phyloP scores from a whole-genome alignment of 2,888 invertebrate genomes.

The Coelinius sp. region DNA sequence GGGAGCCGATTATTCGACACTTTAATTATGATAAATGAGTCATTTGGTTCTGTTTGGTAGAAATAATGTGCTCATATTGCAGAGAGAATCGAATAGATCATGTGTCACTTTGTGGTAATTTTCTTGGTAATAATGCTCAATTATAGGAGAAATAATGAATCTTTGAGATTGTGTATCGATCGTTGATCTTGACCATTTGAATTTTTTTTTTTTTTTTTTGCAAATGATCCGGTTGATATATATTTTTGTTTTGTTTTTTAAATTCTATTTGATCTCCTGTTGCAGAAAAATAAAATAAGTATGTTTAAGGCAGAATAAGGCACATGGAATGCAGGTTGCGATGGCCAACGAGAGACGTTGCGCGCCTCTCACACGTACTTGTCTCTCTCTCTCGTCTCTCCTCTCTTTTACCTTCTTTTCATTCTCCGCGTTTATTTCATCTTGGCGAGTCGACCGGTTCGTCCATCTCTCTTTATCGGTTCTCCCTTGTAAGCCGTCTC shows the following conservation, averaged over 20 bases:
- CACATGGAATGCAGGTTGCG: slow-evolving; percentile 38
- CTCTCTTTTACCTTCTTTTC: slow-evolving; percentile 42
- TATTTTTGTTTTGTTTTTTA: too few relatives aligned
- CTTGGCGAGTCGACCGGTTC: slow-evolving; percentile 41
- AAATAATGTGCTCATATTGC: too few relatives aligned
- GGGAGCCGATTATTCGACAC: background rate
- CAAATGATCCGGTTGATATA: slow-evolving; percentile 15
- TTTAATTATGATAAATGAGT: background rate
- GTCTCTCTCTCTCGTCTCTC: slow-evolving; percentile 33
- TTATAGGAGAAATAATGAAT: background rate
- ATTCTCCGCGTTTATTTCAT: slow-evolving; percentile 39
- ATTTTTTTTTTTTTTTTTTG: background rate
- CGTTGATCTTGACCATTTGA: background rate
- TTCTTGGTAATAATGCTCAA: background rate
- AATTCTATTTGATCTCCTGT: background rate
- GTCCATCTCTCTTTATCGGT: slow-evolving; percentile 31
- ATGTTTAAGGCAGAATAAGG: slow-evolving; percentile 34
- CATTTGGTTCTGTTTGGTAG: too few relatives aligned
- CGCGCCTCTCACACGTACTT: slow-evolving; percentile 9
- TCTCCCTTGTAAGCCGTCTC: slow-evolving; percentile 35
- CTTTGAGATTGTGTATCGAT: background rate
- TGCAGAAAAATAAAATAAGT: slow-evolving; percentile 21
- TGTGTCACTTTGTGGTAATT: background rate
- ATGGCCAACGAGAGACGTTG: slow-evolving; percentile 21
- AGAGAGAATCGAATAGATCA: background rate